These are phyloP conservation scores for Tor tambroides DNA, from an alignment of 2,113 vertebrate genomes.

Conservation along the genomic window DNA sequence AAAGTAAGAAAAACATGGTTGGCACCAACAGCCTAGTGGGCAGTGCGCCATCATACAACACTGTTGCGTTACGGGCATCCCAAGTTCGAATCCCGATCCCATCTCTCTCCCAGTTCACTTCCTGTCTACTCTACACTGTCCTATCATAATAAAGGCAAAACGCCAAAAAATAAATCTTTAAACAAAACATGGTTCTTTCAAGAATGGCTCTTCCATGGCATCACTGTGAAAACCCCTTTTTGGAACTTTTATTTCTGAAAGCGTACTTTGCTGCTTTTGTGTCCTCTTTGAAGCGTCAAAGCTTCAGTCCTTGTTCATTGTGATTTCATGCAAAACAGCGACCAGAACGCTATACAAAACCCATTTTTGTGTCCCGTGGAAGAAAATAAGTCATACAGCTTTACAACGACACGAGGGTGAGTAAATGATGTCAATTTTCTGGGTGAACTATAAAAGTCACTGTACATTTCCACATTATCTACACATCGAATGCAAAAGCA, in stretches of 20 bases:
- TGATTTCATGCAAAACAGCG: neutral
- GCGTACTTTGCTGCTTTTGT: neutral
- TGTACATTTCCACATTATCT: constrained; percentile 7
- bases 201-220: neutral
- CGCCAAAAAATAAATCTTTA: no score
- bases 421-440: neutral
- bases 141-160: no score
- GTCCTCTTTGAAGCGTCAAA: neutral
- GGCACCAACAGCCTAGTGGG: no score
- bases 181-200: neutral
- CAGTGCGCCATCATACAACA: no score
- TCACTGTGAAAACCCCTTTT: neutral
- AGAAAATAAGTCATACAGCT: neutral
- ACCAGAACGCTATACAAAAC: neutral
- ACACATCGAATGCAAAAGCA: constrained; percentile 36
- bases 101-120: no score
- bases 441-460: neutral
- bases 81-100: no score
- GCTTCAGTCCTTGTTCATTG: neutral
- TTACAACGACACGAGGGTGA: neutral
- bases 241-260: neutral
- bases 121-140: no score
- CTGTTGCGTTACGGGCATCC: no score
- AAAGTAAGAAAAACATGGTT: neutral
- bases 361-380: neutral